Base-by-base conservation (phyloP, 2,888 invertebrate species). In the Lithophane socia region DNA sequence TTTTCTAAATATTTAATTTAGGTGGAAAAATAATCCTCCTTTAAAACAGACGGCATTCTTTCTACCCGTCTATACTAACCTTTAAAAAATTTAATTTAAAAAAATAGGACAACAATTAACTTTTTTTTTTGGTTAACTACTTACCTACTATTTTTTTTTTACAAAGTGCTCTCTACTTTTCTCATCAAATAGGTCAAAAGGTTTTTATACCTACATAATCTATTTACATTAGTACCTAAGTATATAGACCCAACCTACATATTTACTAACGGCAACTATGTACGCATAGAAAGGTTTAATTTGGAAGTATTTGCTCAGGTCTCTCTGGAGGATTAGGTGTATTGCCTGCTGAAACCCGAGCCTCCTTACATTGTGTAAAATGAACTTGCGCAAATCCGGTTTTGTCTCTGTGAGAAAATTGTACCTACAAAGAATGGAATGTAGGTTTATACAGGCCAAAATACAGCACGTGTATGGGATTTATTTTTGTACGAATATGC, bases 301-400 rank as follows among this genome's bases (percentile, higher is more conserved):
- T 86, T 87, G 75, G 73, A 72, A 79, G 67, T 86, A 80, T 86
- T 86, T 86, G 83, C 56, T 83, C 78, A 87, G 79, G 83, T 67
- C 68, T 68, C 78, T 70, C 73, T 29, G 16, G 73, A 73, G 86
- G 73, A 75, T 78, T 79, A 80, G 61, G 63, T 79, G 80, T 83
- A 75, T 75, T 77, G 65, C 65, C 47, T 58, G 42, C 29, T 75
- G 73, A 73, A 79, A 73, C 66, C 16, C 52, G n/a, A 68, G n/a
- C 58, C 37, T 77, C 54, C 68, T 66, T 21, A 76, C 54, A 73
- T 73, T 80, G 69, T 69, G 66, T 69, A 16, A 80, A 82, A 73
- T 77, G 47, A 84, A 67, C 71, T 75, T 67, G 49, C n/a, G 12
- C 18, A 75, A 78, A 75, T 79, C 63, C 60, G 24, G 42, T 63